These are phyloP conservation scores for Trichoplusia ni DNA, from an alignment of 1,140 invertebrate species.

Conservation along the genomic window DNA sequence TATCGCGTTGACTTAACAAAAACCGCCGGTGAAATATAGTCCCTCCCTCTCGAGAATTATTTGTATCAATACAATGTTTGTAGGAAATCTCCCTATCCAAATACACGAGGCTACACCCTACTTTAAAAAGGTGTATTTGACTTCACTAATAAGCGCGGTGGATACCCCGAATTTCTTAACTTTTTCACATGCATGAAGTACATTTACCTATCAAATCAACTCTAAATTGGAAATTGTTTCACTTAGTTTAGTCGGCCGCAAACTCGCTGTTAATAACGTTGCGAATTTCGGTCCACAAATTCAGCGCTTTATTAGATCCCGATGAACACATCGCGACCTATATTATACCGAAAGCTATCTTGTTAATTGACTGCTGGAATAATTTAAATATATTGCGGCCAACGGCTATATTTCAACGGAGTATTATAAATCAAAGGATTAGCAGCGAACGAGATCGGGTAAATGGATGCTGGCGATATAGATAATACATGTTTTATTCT, in stretches of 20 bases:
- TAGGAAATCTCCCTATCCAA: constrained; percentile 64
- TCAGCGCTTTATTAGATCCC: constrained; percentile 43
- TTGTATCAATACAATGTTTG: constrained; percentile 79
- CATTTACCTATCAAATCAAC: constrained; percentile 9
- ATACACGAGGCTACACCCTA: constrained; percentile 64
- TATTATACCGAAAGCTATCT: constrained; percentile 67
- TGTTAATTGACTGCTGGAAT: constrained; percentile 78
- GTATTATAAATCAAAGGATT: constrained; percentile 80
- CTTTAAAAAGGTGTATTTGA: constrained; percentile 78
- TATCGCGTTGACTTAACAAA: constrained; percentile 55
- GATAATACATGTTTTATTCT: constrained; percentile 71
- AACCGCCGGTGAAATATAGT: constrained; percentile 71
- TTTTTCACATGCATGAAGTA: constrained; percentile 41
- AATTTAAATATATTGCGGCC: constrained; percentile 78
- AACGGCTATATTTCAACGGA: constrained; percentile 66
- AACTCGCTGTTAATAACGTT: constrained; percentile 35
- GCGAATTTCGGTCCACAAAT: constrained; percentile 49
- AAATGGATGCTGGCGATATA: constrained; percentile 74
- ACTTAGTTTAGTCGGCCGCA: constrained; percentile 7
- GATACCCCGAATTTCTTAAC: constrained; percentile 47
- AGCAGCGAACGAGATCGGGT: constrained; percentile 58
- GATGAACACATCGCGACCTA: constrained; percentile 47
- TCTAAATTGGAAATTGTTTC: constrained; percentile 11
- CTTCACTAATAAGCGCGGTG: constrained; percentile 74
- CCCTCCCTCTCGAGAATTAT: constrained; percentile 64